Evolutionary conservation across 2,888 invertebrate species (phyloP).

Genomic region (Cyaniris semiargus): DNA sequence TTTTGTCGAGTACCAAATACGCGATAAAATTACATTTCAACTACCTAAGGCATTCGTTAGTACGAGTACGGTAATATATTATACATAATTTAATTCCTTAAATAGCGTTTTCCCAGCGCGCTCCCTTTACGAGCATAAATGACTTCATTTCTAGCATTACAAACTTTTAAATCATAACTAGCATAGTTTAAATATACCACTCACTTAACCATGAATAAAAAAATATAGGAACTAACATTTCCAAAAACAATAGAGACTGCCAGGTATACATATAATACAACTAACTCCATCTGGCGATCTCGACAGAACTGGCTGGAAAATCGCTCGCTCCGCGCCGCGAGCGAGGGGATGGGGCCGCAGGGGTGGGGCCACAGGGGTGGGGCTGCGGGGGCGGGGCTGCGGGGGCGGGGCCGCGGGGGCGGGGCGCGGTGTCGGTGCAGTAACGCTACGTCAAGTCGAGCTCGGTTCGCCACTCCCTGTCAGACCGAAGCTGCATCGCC

Average conservation of each 20-base stretch:
- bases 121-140: conserved; percentile 23
- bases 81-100: conserved; percentile 17
- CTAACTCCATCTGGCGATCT: conserved; percentile 21
- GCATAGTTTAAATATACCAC: conserved; percentile 17
- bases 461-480: background rate
- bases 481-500: conserved; percentile 23
- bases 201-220: conserved; percentile 28
- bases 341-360: background rate
- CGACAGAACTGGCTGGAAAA: conserved; percentile 18
- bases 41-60: conserved; percentile 34
- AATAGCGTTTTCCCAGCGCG: conserved; percentile 29
- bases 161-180: conserved; percentile 23
- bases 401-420: background rate
- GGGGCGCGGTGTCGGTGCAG: conserved; percentile 3
- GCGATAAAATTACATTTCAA: conserved; percentile 32
- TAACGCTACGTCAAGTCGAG: background rate
- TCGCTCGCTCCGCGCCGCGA: background rate
- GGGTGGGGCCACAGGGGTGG: no score
- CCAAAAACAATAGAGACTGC: conserved; percentile 24
- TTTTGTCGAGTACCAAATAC: conserved; percentile 29
- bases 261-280: conserved; percentile 26
- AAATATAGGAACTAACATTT: conserved; percentile 32
- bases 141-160: conserved; percentile 21
- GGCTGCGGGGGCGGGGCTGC: background rate
- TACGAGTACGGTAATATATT: conserved; percentile 28